Conservation (phyloP, 30 jellyfish, hydroid and myxozoan genomes). For the Morbakka virulenta region DNA sequence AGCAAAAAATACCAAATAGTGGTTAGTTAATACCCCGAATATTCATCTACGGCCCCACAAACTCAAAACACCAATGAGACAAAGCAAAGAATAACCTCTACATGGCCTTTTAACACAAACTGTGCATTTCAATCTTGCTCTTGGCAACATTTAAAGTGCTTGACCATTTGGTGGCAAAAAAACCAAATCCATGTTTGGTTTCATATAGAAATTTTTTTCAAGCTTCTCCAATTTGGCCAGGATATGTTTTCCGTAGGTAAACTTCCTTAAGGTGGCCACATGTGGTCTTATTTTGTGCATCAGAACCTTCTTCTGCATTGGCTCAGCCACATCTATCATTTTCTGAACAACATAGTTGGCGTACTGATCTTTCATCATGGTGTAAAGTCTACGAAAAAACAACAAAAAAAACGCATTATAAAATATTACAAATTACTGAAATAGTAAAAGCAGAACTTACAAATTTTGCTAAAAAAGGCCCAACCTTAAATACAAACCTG, state of each 20-base stretch:
- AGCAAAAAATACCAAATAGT: no score
- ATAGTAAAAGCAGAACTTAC: no score
- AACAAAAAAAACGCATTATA: background rate
- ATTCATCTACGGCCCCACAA: no score
- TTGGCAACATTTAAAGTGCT: slow-evolving; percentile 58
- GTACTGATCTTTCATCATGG: slow-evolving; percentile 98
- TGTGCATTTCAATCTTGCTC: no score
- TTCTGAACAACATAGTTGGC: slow-evolving; percentile 98
- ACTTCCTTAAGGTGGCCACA: slow-evolving; percentile 84
- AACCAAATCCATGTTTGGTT: slow-evolving; percentile 85
- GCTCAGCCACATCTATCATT: slow-evolving; percentile 97
- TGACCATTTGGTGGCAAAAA: slow-evolving; percentile 81
- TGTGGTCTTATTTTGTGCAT: slow-evolving; percentile 90
- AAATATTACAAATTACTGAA: no score
- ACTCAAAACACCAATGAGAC: no score
- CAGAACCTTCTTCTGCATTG: slow-evolving; percentile 77
- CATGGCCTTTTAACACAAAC: no score
- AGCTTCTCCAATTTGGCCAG: slow-evolving; percentile 92
- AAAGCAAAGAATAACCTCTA: no score
- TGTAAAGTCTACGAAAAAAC: slow-evolving; percentile 28
- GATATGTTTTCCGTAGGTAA: slow-evolving; percentile 97
- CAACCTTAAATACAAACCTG: no score
- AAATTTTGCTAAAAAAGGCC: no score
- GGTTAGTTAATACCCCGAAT: no score
- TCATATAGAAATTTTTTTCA: slow-evolving; percentile 86